A percentile compares a stretch with the other conserved stretches of the same genome.
Evolutionary conservation across 2,113 vertebrate genomes (phyloP).

Genomic region (Sinocyclocheilus grahami): DNA sequence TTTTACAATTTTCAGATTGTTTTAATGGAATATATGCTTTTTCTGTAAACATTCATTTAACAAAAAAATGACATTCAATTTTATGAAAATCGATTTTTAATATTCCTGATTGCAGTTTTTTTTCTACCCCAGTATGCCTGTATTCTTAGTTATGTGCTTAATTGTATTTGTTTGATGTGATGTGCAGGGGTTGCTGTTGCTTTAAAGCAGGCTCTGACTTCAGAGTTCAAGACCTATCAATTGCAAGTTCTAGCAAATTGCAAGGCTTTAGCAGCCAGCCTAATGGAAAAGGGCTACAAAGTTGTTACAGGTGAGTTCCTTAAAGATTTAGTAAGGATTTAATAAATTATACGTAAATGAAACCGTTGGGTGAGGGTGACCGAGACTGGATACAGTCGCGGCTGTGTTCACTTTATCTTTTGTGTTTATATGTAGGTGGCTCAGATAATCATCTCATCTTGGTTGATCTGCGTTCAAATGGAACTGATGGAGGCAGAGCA

Average conservation of each 20-base stretch:
- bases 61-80: background rate
- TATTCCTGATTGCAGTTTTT: background rate
- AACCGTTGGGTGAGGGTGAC: background rate
- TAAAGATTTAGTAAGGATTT: background rate
- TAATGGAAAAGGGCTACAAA: conserved; percentile 84
- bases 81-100: background rate
- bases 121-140: background rate
- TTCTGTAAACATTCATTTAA: too few species aligned
- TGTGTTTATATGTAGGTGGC: conserved; percentile 78
- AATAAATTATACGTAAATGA: background rate
- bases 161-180: background rate
- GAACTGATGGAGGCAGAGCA: conserved; percentile 87
- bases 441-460: conserved; percentile 96
- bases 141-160: too few species aligned
- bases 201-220: conserved; percentile 88
- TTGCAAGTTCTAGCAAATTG: conserved; percentile 89
- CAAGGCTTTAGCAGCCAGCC: conserved; percentile 72
- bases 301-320: conserved; percentile 85
- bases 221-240: conserved; percentile 91
- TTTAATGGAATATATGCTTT: too few species aligned
- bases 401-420: background rate
- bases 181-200: conserved; percentile 88
- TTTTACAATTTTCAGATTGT: too few species aligned
- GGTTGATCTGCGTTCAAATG: conserved; percentile 87
- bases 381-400: background rate